These are phyloP conservation scores for Buceros bicornis DNA, from an alignment of 2,797 vertebrate genomes.

Conservation along the genomic window DNA sequence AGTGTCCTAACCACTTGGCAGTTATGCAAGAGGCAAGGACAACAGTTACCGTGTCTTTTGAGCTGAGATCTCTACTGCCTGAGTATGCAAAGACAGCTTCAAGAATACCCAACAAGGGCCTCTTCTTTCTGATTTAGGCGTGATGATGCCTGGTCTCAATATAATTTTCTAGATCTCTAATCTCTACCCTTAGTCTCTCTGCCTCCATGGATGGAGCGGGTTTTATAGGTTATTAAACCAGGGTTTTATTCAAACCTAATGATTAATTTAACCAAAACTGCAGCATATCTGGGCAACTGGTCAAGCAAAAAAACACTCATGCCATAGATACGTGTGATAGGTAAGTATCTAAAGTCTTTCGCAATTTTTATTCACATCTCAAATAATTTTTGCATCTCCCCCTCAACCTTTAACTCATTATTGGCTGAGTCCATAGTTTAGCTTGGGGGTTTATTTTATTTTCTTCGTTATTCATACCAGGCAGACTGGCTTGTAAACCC, in stretches of 20 bases:
- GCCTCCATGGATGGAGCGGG: neutral
- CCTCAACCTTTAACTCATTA: neutral
- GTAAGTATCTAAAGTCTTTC: neutral
- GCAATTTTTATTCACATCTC: neutral
- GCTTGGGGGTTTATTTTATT: neutral
- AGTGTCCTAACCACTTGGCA: neutral
- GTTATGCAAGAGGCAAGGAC: neutral
- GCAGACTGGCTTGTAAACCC: neutral
- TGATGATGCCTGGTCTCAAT: neutral
- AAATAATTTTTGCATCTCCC: neutral
- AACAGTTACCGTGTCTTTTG: neutral
- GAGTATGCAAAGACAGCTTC: neutral
- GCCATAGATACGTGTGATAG: neutral
- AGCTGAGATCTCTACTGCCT: neutral
- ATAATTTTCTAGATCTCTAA: neutral
- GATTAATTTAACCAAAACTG: neutral
- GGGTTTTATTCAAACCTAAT: neutral
- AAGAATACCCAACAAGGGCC: neutral
- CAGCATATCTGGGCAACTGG: neutral
- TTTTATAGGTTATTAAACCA: neutral
- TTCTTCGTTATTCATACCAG: neutral
- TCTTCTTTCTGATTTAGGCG: neutral
- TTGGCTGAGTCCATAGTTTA: neutral
- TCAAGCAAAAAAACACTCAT: neutral
- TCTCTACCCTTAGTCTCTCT: neutral